These are phyloP conservation scores for Synergus itoensis DNA, from an alignment of 2,888 invertebrate species.

Conservation along the genomic window DNA sequence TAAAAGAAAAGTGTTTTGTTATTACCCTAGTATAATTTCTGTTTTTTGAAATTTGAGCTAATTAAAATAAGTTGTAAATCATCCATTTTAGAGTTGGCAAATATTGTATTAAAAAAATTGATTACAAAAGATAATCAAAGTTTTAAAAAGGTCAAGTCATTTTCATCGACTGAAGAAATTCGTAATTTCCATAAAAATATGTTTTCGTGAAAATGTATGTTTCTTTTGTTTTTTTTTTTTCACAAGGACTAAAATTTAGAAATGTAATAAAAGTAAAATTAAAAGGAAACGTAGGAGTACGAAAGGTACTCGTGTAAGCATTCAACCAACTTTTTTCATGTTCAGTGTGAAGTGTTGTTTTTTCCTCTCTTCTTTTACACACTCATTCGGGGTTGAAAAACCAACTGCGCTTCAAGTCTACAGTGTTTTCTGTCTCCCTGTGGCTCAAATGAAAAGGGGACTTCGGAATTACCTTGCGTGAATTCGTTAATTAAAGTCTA, in stretches of 20 bases:
- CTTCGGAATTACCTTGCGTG: constrained; percentile 22
- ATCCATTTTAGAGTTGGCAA: too few relatives aligned
- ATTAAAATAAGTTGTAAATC: too few relatives aligned
- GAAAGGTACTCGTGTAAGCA: constrained; percentile 23
- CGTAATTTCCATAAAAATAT: too few relatives aligned
- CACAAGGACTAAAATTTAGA: background rate
- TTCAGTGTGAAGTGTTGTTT: constrained; percentile 30
- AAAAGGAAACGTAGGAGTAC: background rate
- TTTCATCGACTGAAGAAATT: too few relatives aligned
- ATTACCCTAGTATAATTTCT: too few relatives aligned
- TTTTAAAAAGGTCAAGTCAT: too few relatives aligned
- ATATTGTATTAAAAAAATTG: too few relatives aligned
- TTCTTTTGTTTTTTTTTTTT: background rate
- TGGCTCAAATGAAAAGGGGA: constrained; percentile 8
- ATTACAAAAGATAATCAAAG: too few relatives aligned
- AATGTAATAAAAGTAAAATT: constrained; percentile 14
- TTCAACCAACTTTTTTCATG: constrained; percentile 24
- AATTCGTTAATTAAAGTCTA: constrained; percentile 26
- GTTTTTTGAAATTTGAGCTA: too few relatives aligned
- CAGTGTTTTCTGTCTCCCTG: background rate
- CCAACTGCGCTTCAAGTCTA: constrained; percentile 18
- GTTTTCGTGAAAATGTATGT: background rate
- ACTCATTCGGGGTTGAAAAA: constrained; percentile 28
- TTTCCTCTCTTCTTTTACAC: constrained; percentile 32
- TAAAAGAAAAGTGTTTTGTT: too few relatives aligned